Base-by-base conservation (phyloP, 2,113 vertebrate genomes). In the Channa maculata region DNA sequence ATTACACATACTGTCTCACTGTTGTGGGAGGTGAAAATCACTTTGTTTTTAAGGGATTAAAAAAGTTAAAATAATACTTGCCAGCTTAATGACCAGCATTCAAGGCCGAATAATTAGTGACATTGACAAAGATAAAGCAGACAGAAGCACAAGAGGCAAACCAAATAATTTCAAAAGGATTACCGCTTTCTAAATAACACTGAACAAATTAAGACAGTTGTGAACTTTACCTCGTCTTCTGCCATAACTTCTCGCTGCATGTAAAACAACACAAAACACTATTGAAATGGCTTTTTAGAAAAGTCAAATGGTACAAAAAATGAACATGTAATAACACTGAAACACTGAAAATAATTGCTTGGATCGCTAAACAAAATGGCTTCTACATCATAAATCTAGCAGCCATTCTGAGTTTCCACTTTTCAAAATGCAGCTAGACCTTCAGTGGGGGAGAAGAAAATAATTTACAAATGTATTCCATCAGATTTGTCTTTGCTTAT, bases 171-270 rank as follows among this genome's bases (percentile, higher is more conserved):
- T 77, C 44, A 77, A 67, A 51, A 10, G n/a, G 45, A 57, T 59
- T 33, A 7, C 63, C 13, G 50, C 51, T 68, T 76, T 82, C 43
- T 55, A 66, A 65, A 66, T 34, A 65, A 58, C 57, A 68, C 3
- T 13, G 37, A 65, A 75, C 43, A 71, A 62, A 71, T 65, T 11
- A 72, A 65, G 37, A 82, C 66, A 84, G 60, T 77, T 62, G 79
- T 55, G 79, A 71, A 75, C 45, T 82, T 99, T 99, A 99, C 98
- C 98, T 99, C 97, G 96, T 95, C 97, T 96, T 94, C 98, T 96
- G 94, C 97, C 97, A 96, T 97, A 98, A 95, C 96, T 99, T 96
- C 98, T 98, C 86, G 98, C 98, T 99, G 98, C 97, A 95, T 98
- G 95, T 96, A 93, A 99, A 96, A 96, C 94, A 94, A 89, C 82